Conservation (phyloP, 2,113 vertebrate genomes). For the Grantiella picta region DNA sequence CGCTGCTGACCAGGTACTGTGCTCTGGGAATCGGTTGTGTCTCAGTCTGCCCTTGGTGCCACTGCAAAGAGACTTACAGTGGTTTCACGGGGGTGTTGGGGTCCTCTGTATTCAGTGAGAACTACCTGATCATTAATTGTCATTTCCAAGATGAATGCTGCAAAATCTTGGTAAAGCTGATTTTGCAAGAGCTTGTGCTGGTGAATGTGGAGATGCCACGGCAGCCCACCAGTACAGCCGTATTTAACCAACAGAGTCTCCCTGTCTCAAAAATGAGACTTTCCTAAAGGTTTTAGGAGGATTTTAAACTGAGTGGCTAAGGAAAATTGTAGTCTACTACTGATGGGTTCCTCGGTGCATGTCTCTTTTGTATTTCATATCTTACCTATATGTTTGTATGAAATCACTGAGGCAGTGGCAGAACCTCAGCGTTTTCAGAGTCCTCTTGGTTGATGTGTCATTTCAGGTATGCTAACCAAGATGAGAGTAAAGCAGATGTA, state of each 20-base stretch:
- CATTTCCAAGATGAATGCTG: background rate
- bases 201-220: background rate
- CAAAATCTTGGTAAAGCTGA: background rate
- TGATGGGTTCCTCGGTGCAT: background rate
- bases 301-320: background rate
- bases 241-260: background rate
- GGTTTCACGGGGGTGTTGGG: background rate
- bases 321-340: background rate
- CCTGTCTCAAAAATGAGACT: background rate
- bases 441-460: background rate
- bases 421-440: background rate
- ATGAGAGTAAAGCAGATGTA: background rate
- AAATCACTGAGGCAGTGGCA: background rate
- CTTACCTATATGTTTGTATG: background rate
- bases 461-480: background rate
- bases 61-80: background rate
- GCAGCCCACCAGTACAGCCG: background rate
- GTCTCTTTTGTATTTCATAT: background rate
- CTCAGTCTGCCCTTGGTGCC: background rate
- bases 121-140: background rate
- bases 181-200: background rate
- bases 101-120: background rate
- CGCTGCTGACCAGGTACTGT: slow-evolving; percentile 57
- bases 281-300: background rate
- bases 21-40: background rate